Base-by-base conservation (phyloP, 2,113 vertebrate species). In the Lepus europaeus region DNA sequence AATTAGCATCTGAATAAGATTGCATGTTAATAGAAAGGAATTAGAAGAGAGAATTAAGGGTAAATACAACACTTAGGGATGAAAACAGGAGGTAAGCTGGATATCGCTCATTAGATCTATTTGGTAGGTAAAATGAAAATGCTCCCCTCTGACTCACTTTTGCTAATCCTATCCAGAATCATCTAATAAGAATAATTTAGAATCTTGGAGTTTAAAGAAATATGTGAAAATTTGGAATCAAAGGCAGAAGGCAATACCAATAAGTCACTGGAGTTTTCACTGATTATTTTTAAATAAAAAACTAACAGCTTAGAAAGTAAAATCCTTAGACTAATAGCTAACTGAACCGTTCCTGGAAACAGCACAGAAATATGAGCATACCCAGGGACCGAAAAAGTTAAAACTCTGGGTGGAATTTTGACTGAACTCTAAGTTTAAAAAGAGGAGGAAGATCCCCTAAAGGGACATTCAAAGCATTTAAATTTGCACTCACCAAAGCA, bases 401-500 rank as follows among this genome's bases (percentile, higher is more conserved):
- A 95, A 96, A 93, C 51, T 77, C 49, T 59, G 45, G 70, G 22
- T 88, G 93, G 59, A 93, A 96, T 96, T 96, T 91, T 96, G 70
- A 94, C 51, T 79, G 51, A 96, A 80, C 29, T 66, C 25, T 84
- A 80, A 90, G 56, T 86, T 93, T 39, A 88, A 84, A 91, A 92
- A 88, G 11, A 90, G 66, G 63, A 89, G 51, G 76, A 95, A 70
- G 80, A 88, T 96, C 80, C 95, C 97, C 97, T 96, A 66, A 96
- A 97, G 96, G 96, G 87, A 83, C 86, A 90, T 95, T 93, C 87
- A 96, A 94, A 94, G 89, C 87, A 95, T 94, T 96, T 93, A 95
- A 92, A 96, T 95, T 93, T 90, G 79, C 83, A 87, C 84, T 97
- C 95, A 96, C 89, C 93, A 96, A 95, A 96, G 94, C 96, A 88